Conservation (phyloP, 2,797 vertebrate species). For the Melanotaenia trifasciata region DNA sequence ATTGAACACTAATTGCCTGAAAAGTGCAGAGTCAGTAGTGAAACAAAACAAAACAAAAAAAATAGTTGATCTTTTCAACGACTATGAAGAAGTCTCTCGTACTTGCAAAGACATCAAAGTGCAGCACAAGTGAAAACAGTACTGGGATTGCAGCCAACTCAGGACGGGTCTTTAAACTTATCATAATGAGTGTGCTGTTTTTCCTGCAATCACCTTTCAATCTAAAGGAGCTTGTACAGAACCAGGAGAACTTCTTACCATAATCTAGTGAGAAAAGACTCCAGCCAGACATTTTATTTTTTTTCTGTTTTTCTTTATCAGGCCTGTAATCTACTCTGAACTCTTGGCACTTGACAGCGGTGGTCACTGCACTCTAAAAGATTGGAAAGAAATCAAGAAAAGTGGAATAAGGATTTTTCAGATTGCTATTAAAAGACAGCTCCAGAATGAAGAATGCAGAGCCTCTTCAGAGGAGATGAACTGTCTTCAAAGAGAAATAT, state of each 20-base stretch:
- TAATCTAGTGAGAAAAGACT: conserved; percentile 73
- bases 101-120: conserved; percentile 65
- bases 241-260: conserved; percentile 72
- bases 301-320: conserved; percentile 57
- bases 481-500: background rate
- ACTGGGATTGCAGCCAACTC: conserved; percentile 47
- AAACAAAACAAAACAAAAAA: conserved; percentile 42
- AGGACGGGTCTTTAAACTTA: conserved; percentile 59
- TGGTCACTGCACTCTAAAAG: conserved; percentile 58
- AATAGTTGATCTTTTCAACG: conserved; percentile 45
- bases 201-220: conserved; percentile 72
- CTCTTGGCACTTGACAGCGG: conserved; percentile 61
- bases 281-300: conserved; percentile 57
- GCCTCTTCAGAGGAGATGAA: background rate
- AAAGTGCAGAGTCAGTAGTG: conserved; percentile 64
- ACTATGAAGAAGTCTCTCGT: conserved; percentile 57
- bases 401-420: conserved; percentile 13
- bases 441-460: background rate
- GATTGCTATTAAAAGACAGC: background rate
- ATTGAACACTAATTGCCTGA: conserved; percentile 58
- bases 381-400: conserved; percentile 17
- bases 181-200: conserved; percentile 69
- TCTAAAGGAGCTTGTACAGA: conserved; percentile 62
- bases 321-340: conserved; percentile 73
- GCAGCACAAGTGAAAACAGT: conserved; percentile 46